A percentile compares a stretch with the other conserved stretches of the same genome.
Conservation (phyloP, 2,888 invertebrate genomes). For the Hartigia nigra region DNA sequence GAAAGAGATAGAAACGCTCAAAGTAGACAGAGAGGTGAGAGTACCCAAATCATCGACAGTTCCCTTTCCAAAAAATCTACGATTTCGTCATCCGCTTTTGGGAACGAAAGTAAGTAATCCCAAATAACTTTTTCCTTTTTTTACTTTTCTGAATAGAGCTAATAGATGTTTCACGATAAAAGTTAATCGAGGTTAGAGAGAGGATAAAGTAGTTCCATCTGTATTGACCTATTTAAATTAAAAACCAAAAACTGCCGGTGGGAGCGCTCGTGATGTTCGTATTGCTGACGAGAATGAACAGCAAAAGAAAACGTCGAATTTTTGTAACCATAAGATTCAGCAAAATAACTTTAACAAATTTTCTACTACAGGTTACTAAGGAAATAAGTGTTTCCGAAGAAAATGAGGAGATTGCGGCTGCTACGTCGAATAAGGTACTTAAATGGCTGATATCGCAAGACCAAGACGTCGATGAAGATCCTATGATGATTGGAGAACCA, state of each 20-base stretch:
- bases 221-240: not conserved
- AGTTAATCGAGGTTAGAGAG: not conserved
- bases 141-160: not conserved
- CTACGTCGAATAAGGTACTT: not conserved
- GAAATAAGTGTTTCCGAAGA: not conserved
- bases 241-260: not conserved
- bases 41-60: not conserved
- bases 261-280: not conserved
- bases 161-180: not conserved
- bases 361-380: not conserved
- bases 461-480: not conserved
- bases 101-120: not conserved
- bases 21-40: not conserved
- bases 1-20: not conserved
- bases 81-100: conserved; percentile 26
- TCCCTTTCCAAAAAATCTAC: conserved; percentile 32
- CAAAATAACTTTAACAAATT: not conserved
- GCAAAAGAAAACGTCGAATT: not conserved
- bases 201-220: not conserved
- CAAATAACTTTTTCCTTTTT: not conserved
- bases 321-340: not conserved
- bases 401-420: not conserved
- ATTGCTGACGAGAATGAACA: not conserved
- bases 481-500: not conserved
- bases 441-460: not conserved